Evolutionary conservation across 2,888 invertebrate species (phyloP), one percentile per base, ranked within the genome.

Genomic region (Dolichopus griseipennis): DNA sequence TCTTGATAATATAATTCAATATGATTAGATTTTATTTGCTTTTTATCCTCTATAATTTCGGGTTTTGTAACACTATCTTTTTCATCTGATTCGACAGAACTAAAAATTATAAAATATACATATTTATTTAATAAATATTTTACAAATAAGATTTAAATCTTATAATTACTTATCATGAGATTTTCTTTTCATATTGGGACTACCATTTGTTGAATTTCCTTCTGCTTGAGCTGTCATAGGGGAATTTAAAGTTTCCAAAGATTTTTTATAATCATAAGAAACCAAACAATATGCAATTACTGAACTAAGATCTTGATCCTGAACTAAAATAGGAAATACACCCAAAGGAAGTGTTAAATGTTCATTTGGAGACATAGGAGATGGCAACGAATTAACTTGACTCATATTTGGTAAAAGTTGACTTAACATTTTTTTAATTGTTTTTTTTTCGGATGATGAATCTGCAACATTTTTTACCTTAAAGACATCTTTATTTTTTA

Each of bases 251-350:
- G 85, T 86, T 20, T 84, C 84, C n/a, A 89, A 76, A 1, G 84
- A 79, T 66, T 84, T 85, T 72, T 87, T 88, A 76, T 93, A 92
- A 67, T 91, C 90, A 18, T 80, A 79, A 0, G 90, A 90, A 69
- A 88, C 88, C 27, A 95, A 81, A 1, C 92, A 88, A 76, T 92
- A 93, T 0, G 94, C 92, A 70, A 95, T 91, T 67, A 95, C 89
- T 0, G 93, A 93, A 72, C 92, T 91, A 0, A 90, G 88, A 78
- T 94, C 92, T 62, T 85, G 86, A 77, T 93, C 93, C 73, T 89
- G 88, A 0, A 94, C 90, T 2, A 90, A 84, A n/a, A 90, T 82
- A 0, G 88, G 88, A n/a, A 88, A 79, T 68, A 76, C 81, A 70
- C 88, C 88, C 21, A 84, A 75, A 0, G 88, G 87, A 27, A 91